Percentiles rank a stretch among this genome's conserved stretches.
These are phyloP conservation scores for Diplogasteroides magnus DNA, from an alignment of 1,140 invertebrate species.

Conservation along the genomic window DNA sequence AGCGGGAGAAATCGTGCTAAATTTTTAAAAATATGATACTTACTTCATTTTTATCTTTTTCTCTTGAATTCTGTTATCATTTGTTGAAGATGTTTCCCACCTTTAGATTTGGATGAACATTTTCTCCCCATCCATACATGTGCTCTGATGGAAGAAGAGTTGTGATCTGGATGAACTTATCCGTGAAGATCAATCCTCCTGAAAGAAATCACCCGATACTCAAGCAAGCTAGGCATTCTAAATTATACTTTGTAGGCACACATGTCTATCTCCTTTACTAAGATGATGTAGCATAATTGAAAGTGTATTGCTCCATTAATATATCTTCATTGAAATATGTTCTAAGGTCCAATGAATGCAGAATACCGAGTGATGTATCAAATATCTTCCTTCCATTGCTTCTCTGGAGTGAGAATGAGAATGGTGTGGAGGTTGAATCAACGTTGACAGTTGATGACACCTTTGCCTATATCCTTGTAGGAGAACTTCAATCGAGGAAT, in stretches of 20 bases:
- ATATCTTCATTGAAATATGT: constrained; percentile 50
- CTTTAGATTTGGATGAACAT: constrained; percentile 57
- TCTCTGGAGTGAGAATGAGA: not conserved
- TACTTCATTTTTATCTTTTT: too few species aligned
- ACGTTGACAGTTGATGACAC: too few species aligned
- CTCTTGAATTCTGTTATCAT: too few species aligned
- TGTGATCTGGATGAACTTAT: constrained; percentile 79
- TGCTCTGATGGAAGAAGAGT: constrained; percentile 67
- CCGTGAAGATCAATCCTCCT: constrained; percentile 63
- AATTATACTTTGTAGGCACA: constrained; percentile 64
- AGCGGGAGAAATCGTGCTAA: constrained; percentile 52
- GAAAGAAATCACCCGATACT: constrained; percentile 15
- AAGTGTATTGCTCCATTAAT: constrained; percentile 55
- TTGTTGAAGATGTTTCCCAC: constrained; percentile 26
- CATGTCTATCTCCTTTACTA: constrained; percentile 64
- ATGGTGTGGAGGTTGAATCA: too few species aligned
- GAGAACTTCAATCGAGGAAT: too few species aligned
- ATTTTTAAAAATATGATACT: too few species aligned
- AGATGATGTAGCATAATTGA: constrained; percentile 54
- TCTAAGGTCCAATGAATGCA: constrained; percentile 17
- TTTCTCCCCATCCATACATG: constrained; percentile 78
- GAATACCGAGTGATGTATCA: constrained; percentile 28
- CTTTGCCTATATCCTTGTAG: too few species aligned
- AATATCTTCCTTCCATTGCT: constrained; percentile 22
- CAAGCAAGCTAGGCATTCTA: constrained; percentile 9